Base-by-base conservation (phyloP, 2,113 vertebrate species). In the Malurus cyaneus region DNA sequence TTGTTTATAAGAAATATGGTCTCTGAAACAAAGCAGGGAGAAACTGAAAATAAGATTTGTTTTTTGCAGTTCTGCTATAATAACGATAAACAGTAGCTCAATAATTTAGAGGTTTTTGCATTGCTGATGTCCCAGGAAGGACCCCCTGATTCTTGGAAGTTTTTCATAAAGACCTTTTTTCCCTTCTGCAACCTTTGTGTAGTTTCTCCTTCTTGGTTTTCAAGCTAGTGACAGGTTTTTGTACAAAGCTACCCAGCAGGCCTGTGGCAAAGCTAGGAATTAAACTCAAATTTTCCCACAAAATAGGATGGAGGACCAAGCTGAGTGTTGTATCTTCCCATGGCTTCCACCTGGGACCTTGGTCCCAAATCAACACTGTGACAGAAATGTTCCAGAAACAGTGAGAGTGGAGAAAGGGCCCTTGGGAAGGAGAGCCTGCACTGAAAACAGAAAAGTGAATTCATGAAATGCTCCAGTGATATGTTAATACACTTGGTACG, bases 291-390 rank as follows among this genome's bases (percentile, higher is more conserved):
- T 19, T 72, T 21, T 72, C 4, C 32, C 31, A 16, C 16, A 8
- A 41, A 69, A 47, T 0, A 34, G 25, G 28, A 42, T 0, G 1
- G 36, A 66, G 20, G 5, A 54, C 16, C 11, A 79, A 47, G 8
- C 52, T 64, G 24, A 70, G 17, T 20, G 29, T 19, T 80, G 39
- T 44, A 9, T 56, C 42, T 80, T 44, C 61, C n/a, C 15, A 2
- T 24, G 8, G 24, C 8, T 86, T 66, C 50, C 39, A 47, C 6
- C 23, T 50, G 79, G 24, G 50, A 54, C 26, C 13, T 10, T 28
- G 18, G 29, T 83, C 56, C 59, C 80, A 47, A 62, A 50, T 4
- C 19, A 26, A 0, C 9, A 31, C 23, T 18, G 39, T 21, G 31
- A 12, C 46, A n/a, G 44, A 29, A 67, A 44, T 12, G 36, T 59